Percentiles rank a stretch among this genome's conserved stretches.
Conservation (phyloP, 2,888 invertebrate genomes). For the Cheilosia urbana region DNA sequence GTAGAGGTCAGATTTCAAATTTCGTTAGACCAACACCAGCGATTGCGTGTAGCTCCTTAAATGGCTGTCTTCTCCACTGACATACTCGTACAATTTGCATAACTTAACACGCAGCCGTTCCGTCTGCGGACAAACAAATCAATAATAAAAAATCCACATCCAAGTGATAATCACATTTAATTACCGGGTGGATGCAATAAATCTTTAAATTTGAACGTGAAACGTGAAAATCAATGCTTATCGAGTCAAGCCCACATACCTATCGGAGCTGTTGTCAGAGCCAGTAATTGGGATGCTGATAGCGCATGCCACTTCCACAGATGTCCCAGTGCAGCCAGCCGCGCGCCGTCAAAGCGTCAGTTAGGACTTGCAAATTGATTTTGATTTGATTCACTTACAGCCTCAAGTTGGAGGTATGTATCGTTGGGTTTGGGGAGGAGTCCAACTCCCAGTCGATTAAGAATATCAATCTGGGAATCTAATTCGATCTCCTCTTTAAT, state of each 20-base stretch:
- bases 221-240: constrained; percentile 55
- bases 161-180: constrained; percentile 58
- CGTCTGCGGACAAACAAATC: constrained; percentile 15
- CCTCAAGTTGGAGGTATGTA: too few relatives aligned
- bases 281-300: constrained; percentile 45
- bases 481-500: constrained; percentile 10
- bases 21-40: background rate
- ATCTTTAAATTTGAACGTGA: constrained; percentile 42
- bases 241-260: background rate
- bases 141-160: constrained; percentile 52
- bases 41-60: constrained; percentile 23
- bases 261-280: constrained; percentile 41
- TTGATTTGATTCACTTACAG: constrained; percentile 2
- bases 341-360: constrained; percentile 17
- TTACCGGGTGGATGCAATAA: constrained; percentile 59
- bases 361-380: constrained; percentile 16
- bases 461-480: constrained; percentile 17
- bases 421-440: background rate
- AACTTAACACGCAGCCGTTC: constrained; percentile 58
- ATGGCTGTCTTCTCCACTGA: constrained; percentile 46
- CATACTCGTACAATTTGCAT: constrained; percentile 44
- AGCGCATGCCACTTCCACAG: constrained; percentile 45
- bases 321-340: constrained; percentile 24
- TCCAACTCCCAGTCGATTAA: background rate
- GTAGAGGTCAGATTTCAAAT: constrained; percentile 32